A percentile compares a stretch with the other conserved stretches of the same genome.
phyloP scores from a whole-genome alignment of 2,797 vertebrate genomes.

The Muraenolepis orangiensis region DNA sequence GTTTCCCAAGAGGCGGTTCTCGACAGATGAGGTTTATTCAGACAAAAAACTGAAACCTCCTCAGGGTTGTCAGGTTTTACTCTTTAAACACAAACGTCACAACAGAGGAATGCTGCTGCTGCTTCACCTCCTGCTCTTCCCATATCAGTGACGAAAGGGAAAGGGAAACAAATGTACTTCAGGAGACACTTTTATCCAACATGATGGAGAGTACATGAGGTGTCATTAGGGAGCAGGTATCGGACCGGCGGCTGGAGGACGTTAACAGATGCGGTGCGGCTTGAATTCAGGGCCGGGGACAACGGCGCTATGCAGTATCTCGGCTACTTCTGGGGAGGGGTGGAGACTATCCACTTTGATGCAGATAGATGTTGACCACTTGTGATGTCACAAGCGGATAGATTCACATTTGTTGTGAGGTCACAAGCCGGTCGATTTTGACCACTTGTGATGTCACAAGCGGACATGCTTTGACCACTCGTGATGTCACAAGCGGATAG shows the following conservation, averaged over 20 bases:
- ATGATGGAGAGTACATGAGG: neutral
- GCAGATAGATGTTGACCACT: too few relatives aligned
- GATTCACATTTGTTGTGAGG: too few relatives aligned
- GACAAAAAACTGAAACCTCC: neutral
- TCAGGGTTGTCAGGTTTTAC: neutral
- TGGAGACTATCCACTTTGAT: too few relatives aligned
- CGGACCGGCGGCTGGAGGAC: neutral
- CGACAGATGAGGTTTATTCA: neutral
- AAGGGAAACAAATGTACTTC: neutral
- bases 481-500: neutral
- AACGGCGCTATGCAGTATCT: neutral
- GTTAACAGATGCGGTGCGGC: neutral
- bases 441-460: neutral
- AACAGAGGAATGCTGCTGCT: too few relatives aligned
- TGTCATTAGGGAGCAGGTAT: neutral
- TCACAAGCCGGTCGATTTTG: neutral
- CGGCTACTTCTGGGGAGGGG: neutral
- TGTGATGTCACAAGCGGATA: too few relatives aligned
- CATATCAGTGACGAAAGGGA: too few relatives aligned
- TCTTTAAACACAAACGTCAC: neutral
- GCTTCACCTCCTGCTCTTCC: too few relatives aligned
- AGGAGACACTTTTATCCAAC: neutral
- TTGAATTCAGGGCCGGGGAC: neutral
- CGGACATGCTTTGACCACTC: neutral
- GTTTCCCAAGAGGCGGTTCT: neutral